Conservation (phyloP, 2,888 invertebrate genomes). For the Cloeon dipterum region DNA sequence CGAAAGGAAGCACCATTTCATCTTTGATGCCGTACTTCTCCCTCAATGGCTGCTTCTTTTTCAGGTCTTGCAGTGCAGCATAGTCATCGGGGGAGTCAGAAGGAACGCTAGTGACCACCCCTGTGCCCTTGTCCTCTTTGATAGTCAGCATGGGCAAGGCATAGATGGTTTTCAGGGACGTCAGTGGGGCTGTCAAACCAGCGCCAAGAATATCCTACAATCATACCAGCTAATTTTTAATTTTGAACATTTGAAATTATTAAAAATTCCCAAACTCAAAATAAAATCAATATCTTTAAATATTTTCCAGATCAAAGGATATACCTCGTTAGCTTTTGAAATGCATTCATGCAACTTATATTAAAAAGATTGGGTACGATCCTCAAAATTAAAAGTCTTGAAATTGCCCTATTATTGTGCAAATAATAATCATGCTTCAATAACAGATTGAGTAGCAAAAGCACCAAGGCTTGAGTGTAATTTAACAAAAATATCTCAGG, state of each 20-base stretch:
- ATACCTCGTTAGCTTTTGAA: no score
- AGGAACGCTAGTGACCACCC: slow-evolving; percentile 92
- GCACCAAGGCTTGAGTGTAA: no score
- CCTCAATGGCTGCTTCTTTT: slow-evolving; percentile 79
- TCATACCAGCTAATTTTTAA: neutral
- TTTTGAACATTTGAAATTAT: no score
- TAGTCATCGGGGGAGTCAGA: slow-evolving; percentile 98
- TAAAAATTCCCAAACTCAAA: no score
- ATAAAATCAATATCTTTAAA: no score
- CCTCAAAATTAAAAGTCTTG: no score
- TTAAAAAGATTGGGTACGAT: no score
- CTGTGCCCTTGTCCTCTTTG: slow-evolving; percentile 95
- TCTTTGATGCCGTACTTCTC: slow-evolving; percentile 79
- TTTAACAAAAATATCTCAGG: no score
- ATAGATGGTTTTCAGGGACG: slow-evolving; percentile 63
- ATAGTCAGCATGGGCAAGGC: slow-evolving; percentile 94
- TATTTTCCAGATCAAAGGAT: neutral
- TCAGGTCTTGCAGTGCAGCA: slow-evolving; percentile 81
- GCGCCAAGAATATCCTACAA: slow-evolving; percentile 55
- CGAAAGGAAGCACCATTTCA: slow-evolving; percentile 47
- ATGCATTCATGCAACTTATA: no score
- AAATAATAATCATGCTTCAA: no score
- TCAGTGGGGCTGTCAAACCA: slow-evolving; percentile 61
- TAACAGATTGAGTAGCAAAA: no score
- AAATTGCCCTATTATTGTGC: no score